These are phyloP conservation scores for Barnardius zonarius DNA, from an alignment of 2,113 vertebrate species.

Conservation along the genomic window DNA sequence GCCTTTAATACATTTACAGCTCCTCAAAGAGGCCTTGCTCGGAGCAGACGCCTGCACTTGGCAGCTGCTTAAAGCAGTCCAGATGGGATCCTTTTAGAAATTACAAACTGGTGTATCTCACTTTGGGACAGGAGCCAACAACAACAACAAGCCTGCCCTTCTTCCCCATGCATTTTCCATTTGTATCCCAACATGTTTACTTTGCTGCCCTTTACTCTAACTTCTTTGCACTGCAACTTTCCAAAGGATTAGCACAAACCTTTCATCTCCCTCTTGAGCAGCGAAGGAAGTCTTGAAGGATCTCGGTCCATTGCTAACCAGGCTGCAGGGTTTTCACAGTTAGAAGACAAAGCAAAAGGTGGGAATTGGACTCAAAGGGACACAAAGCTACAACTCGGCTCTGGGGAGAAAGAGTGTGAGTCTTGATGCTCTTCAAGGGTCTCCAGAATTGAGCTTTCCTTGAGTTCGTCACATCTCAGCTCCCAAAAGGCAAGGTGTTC, in stretches of 20 bases:
- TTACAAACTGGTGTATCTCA: conserved; percentile 68
- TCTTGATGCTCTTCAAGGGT: neutral
- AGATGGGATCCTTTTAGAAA: conserved; percentile 69
- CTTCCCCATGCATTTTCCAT: conserved; percentile 64
- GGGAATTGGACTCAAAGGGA: neutral
- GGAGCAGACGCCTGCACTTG: conserved; percentile 53
- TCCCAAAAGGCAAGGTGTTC: neutral
- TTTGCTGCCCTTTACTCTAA: conserved; percentile 63
- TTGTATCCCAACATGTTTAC: conserved; percentile 70
- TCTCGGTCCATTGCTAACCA: neutral
- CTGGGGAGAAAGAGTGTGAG: neutral
- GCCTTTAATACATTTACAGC: conserved; percentile 24
- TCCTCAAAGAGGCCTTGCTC: conserved; percentile 58
- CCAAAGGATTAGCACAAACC: neutral
- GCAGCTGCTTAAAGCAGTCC: conserved; percentile 58
- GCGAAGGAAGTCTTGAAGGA: conserved; percentile 30
- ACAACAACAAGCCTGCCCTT: conserved; percentile 58
- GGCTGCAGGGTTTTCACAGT: neutral
- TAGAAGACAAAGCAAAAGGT: neutral
- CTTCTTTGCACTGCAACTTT: conserved; percentile 63
- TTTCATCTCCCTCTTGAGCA: conserved; percentile 50
- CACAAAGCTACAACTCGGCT: neutral
- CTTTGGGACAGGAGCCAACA: conserved; percentile 53
- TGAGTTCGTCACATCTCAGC: neutral
- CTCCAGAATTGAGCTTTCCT: neutral